These are phyloP conservation scores for Cololabis saira DNA, from an alignment of 2,113 vertebrate genomes.

Conservation along the genomic window DNA sequence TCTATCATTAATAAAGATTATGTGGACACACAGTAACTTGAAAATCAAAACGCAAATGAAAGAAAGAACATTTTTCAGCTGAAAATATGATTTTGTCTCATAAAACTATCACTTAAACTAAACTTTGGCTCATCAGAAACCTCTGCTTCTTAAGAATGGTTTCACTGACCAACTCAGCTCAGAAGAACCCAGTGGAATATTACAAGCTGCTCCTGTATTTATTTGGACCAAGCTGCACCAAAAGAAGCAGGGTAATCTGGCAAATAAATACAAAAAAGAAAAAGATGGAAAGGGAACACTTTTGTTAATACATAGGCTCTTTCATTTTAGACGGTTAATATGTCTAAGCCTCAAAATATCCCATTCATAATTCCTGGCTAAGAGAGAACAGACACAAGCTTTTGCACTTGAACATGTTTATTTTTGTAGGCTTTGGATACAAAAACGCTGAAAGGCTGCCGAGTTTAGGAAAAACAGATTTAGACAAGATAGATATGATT, in stretches of 20 bases:
- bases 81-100: no score
- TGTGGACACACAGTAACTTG: no score
- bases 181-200: constrained; percentile 25
- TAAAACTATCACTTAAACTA: no score
- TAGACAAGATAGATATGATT: constrained; percentile 22
- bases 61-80: no score
- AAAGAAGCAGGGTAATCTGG: constrained; percentile 36
- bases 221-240: constrained; percentile 24
- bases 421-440: constrained; percentile 56
- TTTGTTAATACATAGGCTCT: constrained; percentile 32
- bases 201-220: constrained; percentile 32
- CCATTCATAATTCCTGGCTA: constrained; percentile 51
- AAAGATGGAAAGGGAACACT: constrained; percentile 42
- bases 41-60: no score
- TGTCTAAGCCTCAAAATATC: constrained; percentile 41
- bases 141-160: no score
- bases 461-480: constrained; percentile 13
- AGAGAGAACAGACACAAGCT: constrained; percentile 44
- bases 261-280: constrained; percentile 47
- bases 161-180: constrained; percentile 16
- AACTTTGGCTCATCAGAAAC: neutral
- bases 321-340: constrained; percentile 28
- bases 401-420: constrained; percentile 66
- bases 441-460: constrained; percentile 38
- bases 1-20: no score